Evolutionary conservation across 1,140 invertebrate genomes (phyloP), one percentile per base, ranked within the genome.

Genomic region (Drosophila gunungcola): DNA sequence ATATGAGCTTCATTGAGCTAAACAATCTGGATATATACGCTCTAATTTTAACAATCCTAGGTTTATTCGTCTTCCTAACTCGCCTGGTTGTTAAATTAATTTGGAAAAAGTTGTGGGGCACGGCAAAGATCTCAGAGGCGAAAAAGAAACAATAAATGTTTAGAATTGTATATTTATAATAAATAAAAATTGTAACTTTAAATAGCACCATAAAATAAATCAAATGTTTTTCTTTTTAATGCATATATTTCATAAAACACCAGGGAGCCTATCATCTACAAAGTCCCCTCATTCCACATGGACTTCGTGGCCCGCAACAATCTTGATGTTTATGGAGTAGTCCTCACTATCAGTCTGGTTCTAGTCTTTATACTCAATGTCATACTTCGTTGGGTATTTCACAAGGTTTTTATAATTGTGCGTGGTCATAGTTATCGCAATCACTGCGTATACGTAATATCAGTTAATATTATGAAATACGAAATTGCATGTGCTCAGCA

Each of bases 251-350:
- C 16, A 21, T 94, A 10, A 70, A 93, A 13, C 91, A 94, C 67
- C 86, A 91, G 54, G 93, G 93, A 13, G 93, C 93, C 6, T 62
- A 73, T 4, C 92, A 93, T 36, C 79, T 94, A 27, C 91, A 92
- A 48, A 91, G 91, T 57, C 88, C 93, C 0, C 69, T 74, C 0
- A 70, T 92, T 92, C 3, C 83, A 91, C 38, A 74, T 92, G 83
- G 52, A 52, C n/a, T 56, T 60, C 1, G 36, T 91, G 7, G 64
- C 69, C 9, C 49, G 62, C 5, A 45, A 51, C 12, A 80, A 75
- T 55, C 38, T 92, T 2, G 91, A 92, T 81, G 72, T 91, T 1
- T 74, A 58, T 11, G 64, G 11, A 38, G 36, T 32, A 11, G 3
- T 74, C 16, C 0, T 25, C 4, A 2, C 25, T 12, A 9, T 36